Conservation (phyloP, 2,888 invertebrate genomes). For the Drosophila neutralis region DNA sequence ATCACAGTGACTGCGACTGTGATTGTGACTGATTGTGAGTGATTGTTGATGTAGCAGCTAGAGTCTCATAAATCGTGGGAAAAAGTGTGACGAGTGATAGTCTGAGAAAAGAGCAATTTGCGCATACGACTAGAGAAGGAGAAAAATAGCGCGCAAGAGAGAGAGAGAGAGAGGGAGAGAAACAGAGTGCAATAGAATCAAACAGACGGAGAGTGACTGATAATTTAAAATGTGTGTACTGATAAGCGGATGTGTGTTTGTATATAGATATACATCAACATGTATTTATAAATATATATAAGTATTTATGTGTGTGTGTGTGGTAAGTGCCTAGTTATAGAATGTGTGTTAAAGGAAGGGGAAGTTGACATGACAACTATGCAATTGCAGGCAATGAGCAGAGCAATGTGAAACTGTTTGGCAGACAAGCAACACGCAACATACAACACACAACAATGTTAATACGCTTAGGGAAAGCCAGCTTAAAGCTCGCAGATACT, state of each 20-base stretch:
- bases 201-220: conserved; percentile 29
- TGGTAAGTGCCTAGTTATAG: not conserved
- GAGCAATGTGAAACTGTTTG: conserved; percentile 46
- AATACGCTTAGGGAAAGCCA: conserved; percentile 66
- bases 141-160: not conserved
- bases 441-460: conserved; percentile 26
- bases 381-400: conserved; percentile 51
- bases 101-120: not conserved
- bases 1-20: not conserved
- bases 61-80: conserved; percentile 33
- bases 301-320: conserved; percentile 1
- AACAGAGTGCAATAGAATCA: conserved; percentile 28
- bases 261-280: not conserved
- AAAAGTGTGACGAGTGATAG: conserved; percentile 27
- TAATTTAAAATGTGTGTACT: conserved; percentile 44
- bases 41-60: not conserved
- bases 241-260: conserved; percentile 53
- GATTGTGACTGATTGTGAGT: conserved; percentile 1
- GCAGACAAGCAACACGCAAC: conserved; percentile 27
- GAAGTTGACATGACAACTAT: conserved; percentile 35
- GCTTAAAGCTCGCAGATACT: conserved; percentile 52
- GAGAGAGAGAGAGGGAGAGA: conserved; percentile 2
- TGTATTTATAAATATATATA: conserved; percentile 5
- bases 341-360: conserved; percentile 15
- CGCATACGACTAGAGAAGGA: not conserved